Evolutionary conservation across 2,113 vertebrate species (phyloP), one percentile per base, ranked within the genome.

Genomic region (Phyllopteryx taeniolatus): DNA sequence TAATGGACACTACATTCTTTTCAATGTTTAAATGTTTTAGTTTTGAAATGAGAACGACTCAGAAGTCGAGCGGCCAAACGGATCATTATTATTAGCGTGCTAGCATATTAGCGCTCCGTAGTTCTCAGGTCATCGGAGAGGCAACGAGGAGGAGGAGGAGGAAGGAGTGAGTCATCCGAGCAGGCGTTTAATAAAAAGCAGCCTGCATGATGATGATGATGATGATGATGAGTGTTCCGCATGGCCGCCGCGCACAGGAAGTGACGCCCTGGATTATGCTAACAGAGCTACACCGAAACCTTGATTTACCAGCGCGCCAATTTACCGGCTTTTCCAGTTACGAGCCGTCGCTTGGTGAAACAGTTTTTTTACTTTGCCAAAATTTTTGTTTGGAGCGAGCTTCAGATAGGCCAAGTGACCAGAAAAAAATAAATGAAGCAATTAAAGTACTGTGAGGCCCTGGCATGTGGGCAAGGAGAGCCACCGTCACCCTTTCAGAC

Each of bases 141-240:
- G 68, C 20, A 65, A 73, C 79, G 81, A 74, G 61, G 78, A 79
- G 65, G 72, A 64, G 53, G 69, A 70, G 67, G 68, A 89, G 89
- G 89, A 91, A 86, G 82, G 80, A 86, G 76, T 91, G 89, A 91
- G 89, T 91, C 89, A 89, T 82, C 67, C 78, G 74, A 70, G 79
- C 80, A 76, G 77, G 81, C 76, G 78, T 81, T 81, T 70, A 83
- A 86, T 85, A 86, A 83, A 89, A 89, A 86, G 84, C 81, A 76
- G 77, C 53, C 65, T 79, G 72, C 67, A 35, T 22, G 27, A 60
- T 33, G 57, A 71, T 65, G n/a, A 71, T 47, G 68, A 62, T 57
- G 70, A 43, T 42, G 76, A 74, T 70, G 80, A 83, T 61, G 73
- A 82, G 51, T 69, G 61, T 71, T 68, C 39, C 79, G 62, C 62